These are phyloP conservation scores for Sisor rabdophorus DNA, from an alignment of 2,113 vertebrate genomes.

Conservation along the genomic window DNA sequence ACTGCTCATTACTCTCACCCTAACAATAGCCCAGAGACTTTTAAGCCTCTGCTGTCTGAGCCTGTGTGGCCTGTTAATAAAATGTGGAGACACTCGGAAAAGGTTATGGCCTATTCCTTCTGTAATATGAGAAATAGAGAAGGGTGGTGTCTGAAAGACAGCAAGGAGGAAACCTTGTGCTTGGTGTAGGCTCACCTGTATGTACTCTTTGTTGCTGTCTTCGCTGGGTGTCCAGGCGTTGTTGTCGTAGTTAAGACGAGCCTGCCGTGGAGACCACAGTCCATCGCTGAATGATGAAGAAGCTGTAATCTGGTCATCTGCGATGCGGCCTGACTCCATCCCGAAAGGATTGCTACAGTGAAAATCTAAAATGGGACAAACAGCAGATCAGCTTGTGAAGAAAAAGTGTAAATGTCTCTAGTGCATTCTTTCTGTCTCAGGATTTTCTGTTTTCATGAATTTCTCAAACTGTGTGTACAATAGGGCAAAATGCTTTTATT, in stretches of 20 bases:
- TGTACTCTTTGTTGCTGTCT: conserved; percentile 90
- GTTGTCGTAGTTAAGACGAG: conserved; percentile 88
- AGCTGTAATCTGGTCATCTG: conserved; percentile 89
- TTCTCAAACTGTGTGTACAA: neutral
- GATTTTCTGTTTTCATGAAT: neutral
- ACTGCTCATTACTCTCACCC: conserved; percentile 20
- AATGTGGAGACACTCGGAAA: conserved; percentile 12
- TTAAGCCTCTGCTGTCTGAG: conserved; percentile 3
- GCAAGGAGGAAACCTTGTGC: neutral
- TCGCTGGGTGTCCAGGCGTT: conserved; percentile 93
- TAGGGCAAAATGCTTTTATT: neutral
- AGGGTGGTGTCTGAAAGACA: neutral
- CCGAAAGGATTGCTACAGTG: conserved; percentile 90
- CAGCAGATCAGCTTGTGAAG: neutral
- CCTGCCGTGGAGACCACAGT: conserved; percentile 87
- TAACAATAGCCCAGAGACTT: conserved; percentile 15
- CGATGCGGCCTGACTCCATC: conserved; percentile 91
- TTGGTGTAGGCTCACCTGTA: conserved; percentile 76
- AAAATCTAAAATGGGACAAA: conserved; percentile 69
- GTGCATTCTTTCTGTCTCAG: neutral
- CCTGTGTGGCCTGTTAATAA: conserved; percentile 30
- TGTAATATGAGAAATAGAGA: conserved; percentile 1
- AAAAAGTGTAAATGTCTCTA: neutral
- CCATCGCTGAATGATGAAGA: conserved; percentile 85
- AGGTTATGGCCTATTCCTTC: conserved; percentile 27